Evolutionary conservation across 2,797 vertebrate species (phyloP).

Genomic region (Onychomys torridus): DNA sequence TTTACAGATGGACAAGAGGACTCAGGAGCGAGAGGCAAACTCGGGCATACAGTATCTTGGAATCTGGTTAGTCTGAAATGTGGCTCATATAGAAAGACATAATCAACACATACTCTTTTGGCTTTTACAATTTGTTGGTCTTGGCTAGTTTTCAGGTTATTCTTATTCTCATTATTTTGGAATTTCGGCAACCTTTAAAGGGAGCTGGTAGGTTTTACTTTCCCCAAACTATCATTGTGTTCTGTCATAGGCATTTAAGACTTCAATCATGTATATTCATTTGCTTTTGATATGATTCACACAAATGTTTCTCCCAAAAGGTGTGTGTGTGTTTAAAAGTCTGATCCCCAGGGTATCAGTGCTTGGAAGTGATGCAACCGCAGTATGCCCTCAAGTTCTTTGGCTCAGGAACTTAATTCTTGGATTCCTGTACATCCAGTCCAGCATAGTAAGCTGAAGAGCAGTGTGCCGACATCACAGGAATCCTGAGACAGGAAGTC

Average conservation of each 20-base stretch:
- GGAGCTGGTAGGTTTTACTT: neutral
- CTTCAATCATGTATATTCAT: neutral
- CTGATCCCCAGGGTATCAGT: neutral
- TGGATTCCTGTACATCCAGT: neutral
- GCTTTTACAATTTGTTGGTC: constrained; percentile 11
- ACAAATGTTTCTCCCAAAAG: neutral
- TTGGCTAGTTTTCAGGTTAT: constrained; percentile 12
- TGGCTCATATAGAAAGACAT: neutral
- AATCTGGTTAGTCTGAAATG: neutral
- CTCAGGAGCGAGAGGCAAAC: neutral
- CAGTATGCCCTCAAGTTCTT: neutral
- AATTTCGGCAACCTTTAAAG: neutral
- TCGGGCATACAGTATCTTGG: neutral
- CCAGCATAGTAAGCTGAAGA: neutral
- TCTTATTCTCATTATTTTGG: neutral
- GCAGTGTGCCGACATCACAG: too few relatives aligned
- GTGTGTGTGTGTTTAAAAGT: neutral
- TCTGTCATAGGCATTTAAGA: neutral
- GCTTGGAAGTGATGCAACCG: neutral
- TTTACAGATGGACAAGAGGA: neutral
- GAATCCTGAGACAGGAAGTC: neutral
- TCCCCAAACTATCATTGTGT: neutral
- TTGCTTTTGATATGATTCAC: neutral
- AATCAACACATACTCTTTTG: neutral
- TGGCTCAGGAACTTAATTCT: neutral